phyloP scores from a whole-genome alignment of 2,113 vertebrate genomes.

The Ctenodactylus gundi region DNA sequence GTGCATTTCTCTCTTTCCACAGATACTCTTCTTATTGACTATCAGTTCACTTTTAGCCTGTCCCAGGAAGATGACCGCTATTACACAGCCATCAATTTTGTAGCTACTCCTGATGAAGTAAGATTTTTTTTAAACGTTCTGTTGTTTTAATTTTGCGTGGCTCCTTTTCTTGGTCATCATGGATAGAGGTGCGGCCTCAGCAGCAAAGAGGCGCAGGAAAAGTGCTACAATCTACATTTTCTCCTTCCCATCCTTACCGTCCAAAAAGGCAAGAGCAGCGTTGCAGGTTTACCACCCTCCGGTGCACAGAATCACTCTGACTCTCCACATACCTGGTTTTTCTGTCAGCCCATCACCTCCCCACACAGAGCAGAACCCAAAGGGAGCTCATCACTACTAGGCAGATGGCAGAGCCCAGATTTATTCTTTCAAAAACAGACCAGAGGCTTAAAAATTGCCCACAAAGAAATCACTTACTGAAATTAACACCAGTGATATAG shows the following conservation, averaged over 20 bases:
- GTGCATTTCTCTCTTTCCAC: slow-evolving; percentile 11
- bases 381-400: neutral
- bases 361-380: neutral
- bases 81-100: slow-evolving; percentile 99
- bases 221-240: neutral
- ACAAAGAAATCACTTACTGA: neutral
- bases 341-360: neutral
- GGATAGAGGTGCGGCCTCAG: neutral
- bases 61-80: slow-evolving; percentile 99
- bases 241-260: neutral
- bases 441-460: neutral
- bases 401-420: neutral
- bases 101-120: slow-evolving; percentile 98
- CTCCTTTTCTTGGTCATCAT: slow-evolving; percentile 24
- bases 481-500: neutral
- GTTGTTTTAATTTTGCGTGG: neutral
- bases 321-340: neutral
- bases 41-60: slow-evolving; percentile 99
- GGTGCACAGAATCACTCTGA: too few species aligned
- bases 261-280: neutral
- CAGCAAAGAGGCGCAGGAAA: neutral
- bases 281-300: slow-evolving; percentile 14
- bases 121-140: slow-evolving; percentile 49
- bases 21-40: slow-evolving; percentile 99
- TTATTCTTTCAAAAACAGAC: neutral